Base-by-base conservation (phyloP, 2,113 vertebrate species). In the Cepphus grylle region DNA sequence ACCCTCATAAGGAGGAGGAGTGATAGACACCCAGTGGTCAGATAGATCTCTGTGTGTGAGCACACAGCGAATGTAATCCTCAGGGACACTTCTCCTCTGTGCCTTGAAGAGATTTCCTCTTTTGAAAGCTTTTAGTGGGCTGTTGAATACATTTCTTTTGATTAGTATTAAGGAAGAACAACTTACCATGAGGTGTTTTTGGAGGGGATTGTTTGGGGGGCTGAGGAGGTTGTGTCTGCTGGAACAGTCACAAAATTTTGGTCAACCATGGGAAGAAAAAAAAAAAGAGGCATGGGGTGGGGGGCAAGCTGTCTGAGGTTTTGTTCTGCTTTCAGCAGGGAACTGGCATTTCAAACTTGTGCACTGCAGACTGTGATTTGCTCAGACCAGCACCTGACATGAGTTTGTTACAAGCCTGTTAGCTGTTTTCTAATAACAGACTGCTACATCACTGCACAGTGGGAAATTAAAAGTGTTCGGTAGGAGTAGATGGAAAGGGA, bases 1-100 rank as follows among this genome's bases (percentile, higher is more conserved):
- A 97, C 96, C 96, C 95, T 96, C 34, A 19, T 15, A 72, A 97
- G 81, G 83, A 93, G 96, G 72, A 96, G 91, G 86, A 94, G 80
- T 96, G 95, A 96, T 62, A 89, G 96, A 73, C 92, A 73, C 85
- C 89, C 91, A 95, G 70, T 3, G 1, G 87, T 95, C 82, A 96
- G 93, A 59, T 45, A 72, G 80, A 89, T 94, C 80, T 92, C 80
- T 81, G 25, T 91, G 73, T 91, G 85, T 42, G 42, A 90, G 87
- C 90, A 74, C 2, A 30, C 81, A 87, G 77, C 2, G 14, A 87
- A 43, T 93, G 52, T 90, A 95, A 91, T 94, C 95, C 87, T 94
- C 32, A 23, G 80, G 85, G 91, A 87, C 69, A 55, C 73, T 91
- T 81, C 38, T 86, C 61, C 90, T 82, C 66, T 89, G 72, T 97